Evolutionary conservation across 1,140 invertebrate species (phyloP).

Genomic region (Ceratina calcarata): DNA sequence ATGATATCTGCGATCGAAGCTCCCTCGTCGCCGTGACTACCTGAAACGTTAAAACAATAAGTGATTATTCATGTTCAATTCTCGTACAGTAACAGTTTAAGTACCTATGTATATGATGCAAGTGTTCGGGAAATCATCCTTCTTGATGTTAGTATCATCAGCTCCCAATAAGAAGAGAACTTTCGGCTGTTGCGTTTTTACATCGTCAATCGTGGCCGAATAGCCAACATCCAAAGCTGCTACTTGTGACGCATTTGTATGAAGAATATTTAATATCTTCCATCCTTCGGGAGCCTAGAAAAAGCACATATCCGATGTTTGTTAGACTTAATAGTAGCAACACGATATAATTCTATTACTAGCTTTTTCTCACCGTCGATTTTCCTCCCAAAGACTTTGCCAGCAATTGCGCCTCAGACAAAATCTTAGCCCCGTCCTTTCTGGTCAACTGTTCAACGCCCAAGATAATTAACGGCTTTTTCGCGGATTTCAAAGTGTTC

Average conservation of each 20-base stretch:
- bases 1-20: constrained; percentile 96
- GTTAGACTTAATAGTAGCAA: neutral
- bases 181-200: constrained; percentile 87
- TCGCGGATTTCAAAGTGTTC: constrained; percentile 88
- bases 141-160: constrained; percentile 90
- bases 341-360: neutral
- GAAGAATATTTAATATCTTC: constrained; percentile 95
- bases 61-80: neutral
- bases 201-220: constrained; percentile 87
- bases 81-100: neutral
- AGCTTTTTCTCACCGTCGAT: constrained; percentile 69
- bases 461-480: constrained; percentile 95
- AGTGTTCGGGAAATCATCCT: constrained; percentile 90
- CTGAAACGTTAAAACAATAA: constrained; percentile 76
- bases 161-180: constrained; percentile 96
- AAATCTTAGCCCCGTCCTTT: constrained; percentile 88
- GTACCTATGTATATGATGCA: constrained; percentile 96
- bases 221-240: constrained; percentile 98
- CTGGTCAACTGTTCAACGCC: constrained; percentile 92
- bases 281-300: constrained; percentile 80
- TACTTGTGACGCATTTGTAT: constrained; percentile 95
- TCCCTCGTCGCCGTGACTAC: constrained; percentile 97
- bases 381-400: constrained; percentile 81
- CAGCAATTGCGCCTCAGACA: constrained; percentile 88
- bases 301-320: constrained; percentile 28